Evolutionary conservation across 2,113 vertebrate genomes (phyloP), one percentile per base, ranked within the genome.

Genomic region (Cyanistes caeruleus): DNA sequence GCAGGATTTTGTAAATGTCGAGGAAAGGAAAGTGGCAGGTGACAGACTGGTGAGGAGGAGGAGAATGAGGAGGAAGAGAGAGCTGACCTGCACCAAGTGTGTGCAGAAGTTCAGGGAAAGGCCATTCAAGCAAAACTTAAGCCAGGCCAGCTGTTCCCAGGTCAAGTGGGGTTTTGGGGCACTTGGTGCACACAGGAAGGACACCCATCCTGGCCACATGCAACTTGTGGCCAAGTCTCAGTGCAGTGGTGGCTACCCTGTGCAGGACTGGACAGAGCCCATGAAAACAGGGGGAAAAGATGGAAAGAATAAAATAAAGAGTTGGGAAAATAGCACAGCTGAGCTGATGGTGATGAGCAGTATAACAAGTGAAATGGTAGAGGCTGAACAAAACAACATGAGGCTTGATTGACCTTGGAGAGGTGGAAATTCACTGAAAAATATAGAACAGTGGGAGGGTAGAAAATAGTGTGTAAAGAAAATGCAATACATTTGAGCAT

Each of bases 131-230:
- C 22, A 44, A 77, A 69, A 60, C 19, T 31, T 17, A 60, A 64
- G 8, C 7, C 25, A 65, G 33, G 13, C 5, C 68, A 33, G 31
- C 10, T 73, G 5, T 9, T 46, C 44, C 2, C 33, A 49, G 12
- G 12, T 14, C 1, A 1, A n/a, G 28, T 4, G 6, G 2, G 24
- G 9, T 0, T 74, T 52, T 1, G 5, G 37, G 24, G 5, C 12
- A 15, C 30, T 20, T 22, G 9, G 9, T 51, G 11, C 15, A 25
- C 2, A 15, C 37, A 19, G 37, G 24, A 70, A 53, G n/a, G 21
- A 65, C 16, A n/a, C 5, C 10, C 7, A 13, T n/a, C 17, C 5
- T 67, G 35, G 15, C 17, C 46, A 68, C 11, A 6, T 30, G 18
- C 21, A 31, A 3, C 8, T 43, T 37, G 25, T 2, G 2, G 14